Evolutionary conservation across 2,888 invertebrate genomes (phyloP), one percentile per base, ranked within the genome.

Genomic region (Lysandra coridon): DNA sequence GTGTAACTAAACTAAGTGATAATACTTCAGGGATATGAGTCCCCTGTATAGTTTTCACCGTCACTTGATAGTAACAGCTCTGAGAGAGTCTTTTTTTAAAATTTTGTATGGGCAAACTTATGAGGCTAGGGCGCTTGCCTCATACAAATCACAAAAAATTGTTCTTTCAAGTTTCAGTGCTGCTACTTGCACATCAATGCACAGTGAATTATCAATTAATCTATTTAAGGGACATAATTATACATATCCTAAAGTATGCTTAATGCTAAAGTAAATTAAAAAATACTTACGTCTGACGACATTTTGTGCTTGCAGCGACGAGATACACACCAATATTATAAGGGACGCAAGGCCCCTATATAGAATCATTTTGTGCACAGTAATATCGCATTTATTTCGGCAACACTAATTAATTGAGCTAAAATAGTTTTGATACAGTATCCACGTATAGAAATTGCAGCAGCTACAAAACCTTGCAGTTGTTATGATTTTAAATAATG

Each of bases 281-380:
- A 30, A 73, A 83, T 91, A 92, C 92, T 92, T 87, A 92, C 92
- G 89, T 82, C 80, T 83, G 81, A 88, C 81, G 82, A 82, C 83
- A 78, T 84, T 80, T 81, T 92, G 90, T 10, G 88, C 85, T 62
- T 85, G 85, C 23, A 85, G 85, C 74, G 85, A 82, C 53, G 86
- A 75, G 74, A 85, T 81, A n/a, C 83, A 80, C 62, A 84, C 81
- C 49, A 87, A 82, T 79, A 90, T 82, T 6, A 90, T 83, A 77
- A 92, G 86, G 87, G 87, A 87, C 87, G 87, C 80, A 79, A 84
- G 87, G 89, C 89, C 87, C 83, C 83, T 87, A 81, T 85, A 83
- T 84, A 83, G 84, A 84, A 82, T 88, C 92, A 92, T 92, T 83
- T 84, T 88, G 84, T 82, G 82, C 79, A 80, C 83, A 81, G 60